Evolutionary conservation across 2,797 vertebrate genomes (phyloP).

Genomic region (Catostomus latipinnis): DNA sequence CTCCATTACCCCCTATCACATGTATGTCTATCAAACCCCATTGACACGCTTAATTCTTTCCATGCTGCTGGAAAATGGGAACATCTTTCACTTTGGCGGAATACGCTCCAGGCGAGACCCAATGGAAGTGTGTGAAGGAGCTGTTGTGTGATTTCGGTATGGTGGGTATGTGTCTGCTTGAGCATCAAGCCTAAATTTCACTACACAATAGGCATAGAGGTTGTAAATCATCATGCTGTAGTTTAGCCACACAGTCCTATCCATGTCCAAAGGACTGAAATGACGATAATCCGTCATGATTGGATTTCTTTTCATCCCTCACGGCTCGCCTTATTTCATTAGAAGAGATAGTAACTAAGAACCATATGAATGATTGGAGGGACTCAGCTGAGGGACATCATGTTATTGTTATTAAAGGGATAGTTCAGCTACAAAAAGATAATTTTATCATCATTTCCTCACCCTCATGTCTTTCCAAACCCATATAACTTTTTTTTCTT

Average conservation of each 20-base stretch:
- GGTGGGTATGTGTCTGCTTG: not conserved
- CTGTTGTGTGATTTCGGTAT: constrained; percentile 33
- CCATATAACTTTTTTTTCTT: too few species aligned
- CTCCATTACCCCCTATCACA: constrained; percentile 51
- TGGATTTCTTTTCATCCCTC: constrained; percentile 31
- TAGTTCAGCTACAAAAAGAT: too few species aligned
- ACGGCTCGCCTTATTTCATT: not conserved
- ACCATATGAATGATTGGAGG: not conserved
- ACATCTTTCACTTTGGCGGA: constrained; percentile 24
- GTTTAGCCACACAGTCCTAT: constrained; percentile 45
- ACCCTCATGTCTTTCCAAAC: too few species aligned
- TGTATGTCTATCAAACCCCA: constrained; percentile 32
- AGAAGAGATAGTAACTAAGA: constrained; percentile 9
- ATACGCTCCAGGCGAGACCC: constrained; percentile 3
- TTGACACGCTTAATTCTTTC: constrained; percentile 26
- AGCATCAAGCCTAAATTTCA: constrained; percentile 24
- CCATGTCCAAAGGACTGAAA: constrained; percentile 35
- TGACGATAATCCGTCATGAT: constrained; percentile 22
- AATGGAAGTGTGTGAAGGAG: constrained; percentile 24
- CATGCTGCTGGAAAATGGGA: constrained; percentile 14
- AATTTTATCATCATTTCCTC: too few species aligned
- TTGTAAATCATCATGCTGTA: constrained; percentile 15
- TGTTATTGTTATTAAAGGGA: too few species aligned
- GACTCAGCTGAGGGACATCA: not conserved
- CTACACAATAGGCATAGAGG: constrained; percentile 21